Conservation (phyloP, 1,140 invertebrate species). For the Dufourea novaeangliae region DNA sequence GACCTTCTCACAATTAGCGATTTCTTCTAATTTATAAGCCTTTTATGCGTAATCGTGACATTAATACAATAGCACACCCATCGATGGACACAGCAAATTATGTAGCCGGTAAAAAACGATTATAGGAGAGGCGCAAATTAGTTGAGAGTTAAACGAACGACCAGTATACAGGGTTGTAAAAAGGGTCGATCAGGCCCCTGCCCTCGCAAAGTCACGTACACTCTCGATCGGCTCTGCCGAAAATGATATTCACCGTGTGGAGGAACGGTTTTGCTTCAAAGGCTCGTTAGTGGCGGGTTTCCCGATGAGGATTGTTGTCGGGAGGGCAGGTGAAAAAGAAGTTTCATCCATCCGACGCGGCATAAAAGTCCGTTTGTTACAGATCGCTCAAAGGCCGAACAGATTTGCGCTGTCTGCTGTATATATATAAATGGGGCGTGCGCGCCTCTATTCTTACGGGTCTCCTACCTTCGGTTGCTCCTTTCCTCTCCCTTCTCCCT, state of each 20-base stretch:
- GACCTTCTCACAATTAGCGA: too few species aligned
- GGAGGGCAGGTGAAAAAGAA: slow-evolving; percentile 37
- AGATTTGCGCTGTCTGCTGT: slow-evolving; percentile 47
- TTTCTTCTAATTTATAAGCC: too few species aligned
- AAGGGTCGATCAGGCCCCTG: slow-evolving; percentile 4
- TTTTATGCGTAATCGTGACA: too few species aligned
- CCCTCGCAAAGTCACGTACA: slow-evolving; percentile 50
- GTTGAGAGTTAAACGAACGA: neutral
- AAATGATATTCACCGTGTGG: slow-evolving; percentile 29
- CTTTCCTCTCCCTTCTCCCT: neutral
- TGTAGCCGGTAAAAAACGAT: too few species aligned
- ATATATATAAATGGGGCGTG: slow-evolving; percentile 62
- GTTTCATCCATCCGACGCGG: slow-evolving; percentile 32
- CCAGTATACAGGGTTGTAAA: neutral
- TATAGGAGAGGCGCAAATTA: too few species aligned
- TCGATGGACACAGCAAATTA: too few species aligned
- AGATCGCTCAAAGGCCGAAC: slow-evolving; percentile 53
- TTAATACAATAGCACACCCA: too few species aligned
- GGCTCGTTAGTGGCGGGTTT: slow-evolving; percentile 59
- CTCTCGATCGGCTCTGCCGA: slow-evolving; percentile 5
- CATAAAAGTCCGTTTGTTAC: slow-evolving; percentile 60
- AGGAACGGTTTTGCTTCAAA: slow-evolving; percentile 55
- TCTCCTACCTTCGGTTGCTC: neutral
- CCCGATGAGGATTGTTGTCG: slow-evolving; percentile 43
- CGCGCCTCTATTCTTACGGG: slow-evolving; percentile 50